These are phyloP conservation scores for Calameuta idolon DNA, from an alignment of 2,888 invertebrate genomes.

Conservation along the genomic window DNA sequence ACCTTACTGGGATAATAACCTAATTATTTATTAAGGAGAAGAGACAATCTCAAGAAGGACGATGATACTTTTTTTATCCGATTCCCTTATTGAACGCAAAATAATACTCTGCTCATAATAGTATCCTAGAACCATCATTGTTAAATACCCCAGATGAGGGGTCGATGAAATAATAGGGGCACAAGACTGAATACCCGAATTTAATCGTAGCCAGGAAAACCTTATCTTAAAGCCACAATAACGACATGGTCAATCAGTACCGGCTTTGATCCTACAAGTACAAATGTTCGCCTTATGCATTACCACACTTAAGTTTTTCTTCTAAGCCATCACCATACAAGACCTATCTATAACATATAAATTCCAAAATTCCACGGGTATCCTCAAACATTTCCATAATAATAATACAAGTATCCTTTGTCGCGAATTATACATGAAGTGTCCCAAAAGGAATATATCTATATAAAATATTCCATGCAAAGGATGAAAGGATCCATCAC, in stretches of 20 bases:
- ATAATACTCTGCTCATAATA: not conserved
- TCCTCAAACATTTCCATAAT: not conserved
- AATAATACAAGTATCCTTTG: not conserved
- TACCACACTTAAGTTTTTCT: too few species aligned
- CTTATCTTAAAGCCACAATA: not conserved
- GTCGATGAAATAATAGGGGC: not conserved
- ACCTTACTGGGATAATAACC: not conserved
- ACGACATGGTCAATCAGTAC: not conserved
- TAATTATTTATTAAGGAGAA: not conserved
- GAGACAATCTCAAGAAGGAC: not conserved
- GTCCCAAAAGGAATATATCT: not conserved
- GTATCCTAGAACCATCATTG: not conserved
- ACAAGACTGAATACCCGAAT: not conserved
- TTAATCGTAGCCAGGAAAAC: not conserved
- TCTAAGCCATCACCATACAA: too few species aligned
- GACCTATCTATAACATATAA: too few species aligned
- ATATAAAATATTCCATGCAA: not conserved
- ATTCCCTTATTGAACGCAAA: not conserved
- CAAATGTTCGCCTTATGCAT: conserved; percentile 6
- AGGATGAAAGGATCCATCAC: not conserved
- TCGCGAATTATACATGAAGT: not conserved
- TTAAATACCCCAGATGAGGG: not conserved
- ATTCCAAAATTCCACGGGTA: not conserved
- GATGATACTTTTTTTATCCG: not conserved
- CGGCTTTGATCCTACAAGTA: conserved; percentile 16